A percentile compares a stretch with the other conserved stretches of the same genome.
These are phyloP conservation scores for Archips xylosteana DNA, from an alignment of 2,888 invertebrate species.

Conservation along the genomic window DNA sequence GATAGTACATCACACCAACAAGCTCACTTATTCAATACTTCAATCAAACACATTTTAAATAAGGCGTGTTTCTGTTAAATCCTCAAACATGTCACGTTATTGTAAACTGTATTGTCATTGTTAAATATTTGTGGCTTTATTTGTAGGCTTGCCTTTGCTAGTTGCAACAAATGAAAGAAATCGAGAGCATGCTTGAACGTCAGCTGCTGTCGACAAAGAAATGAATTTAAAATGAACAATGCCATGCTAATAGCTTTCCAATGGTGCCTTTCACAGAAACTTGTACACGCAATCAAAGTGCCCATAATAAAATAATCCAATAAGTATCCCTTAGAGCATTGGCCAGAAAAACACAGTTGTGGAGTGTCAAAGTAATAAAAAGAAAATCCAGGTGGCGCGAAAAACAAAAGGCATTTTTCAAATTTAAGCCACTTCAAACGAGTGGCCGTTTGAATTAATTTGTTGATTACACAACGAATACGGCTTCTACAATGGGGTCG, in stretches of 20 bases:
- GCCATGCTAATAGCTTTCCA: slow-evolving; percentile 57
- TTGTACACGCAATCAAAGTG: slow-evolving; percentile 9
- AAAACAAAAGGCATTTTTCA: slow-evolving; percentile 34
- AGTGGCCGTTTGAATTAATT: slow-evolving; percentile 41
- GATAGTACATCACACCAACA: not conserved
- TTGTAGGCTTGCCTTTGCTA: slow-evolving; percentile 46
- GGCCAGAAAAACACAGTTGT: slow-evolving; percentile 31
- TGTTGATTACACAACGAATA: slow-evolving; percentile 40
- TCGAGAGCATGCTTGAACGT: slow-evolving; percentile 46
- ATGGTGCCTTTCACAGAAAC: slow-evolving; percentile 54
- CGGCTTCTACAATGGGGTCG: slow-evolving; percentile 32
- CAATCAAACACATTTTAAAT: slow-evolving; percentile 19
- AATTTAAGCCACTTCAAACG: slow-evolving; percentile 27
- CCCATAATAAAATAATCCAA: not conserved
- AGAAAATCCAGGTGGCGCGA: slow-evolving; percentile 28
- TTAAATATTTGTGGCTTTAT: slow-evolving; percentile 44
- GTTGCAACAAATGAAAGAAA: slow-evolving; percentile 48
- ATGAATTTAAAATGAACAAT: slow-evolving; percentile 50
- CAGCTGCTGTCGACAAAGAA: slow-evolving; percentile 48
- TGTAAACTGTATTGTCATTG: slow-evolving; percentile 34
- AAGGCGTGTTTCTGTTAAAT: slow-evolving; percentile 35
- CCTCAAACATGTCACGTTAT: slow-evolving; percentile 36
- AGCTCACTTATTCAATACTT: slow-evolving; percentile 1
- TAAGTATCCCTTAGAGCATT: not conserved
- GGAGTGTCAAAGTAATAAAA: slow-evolving; percentile 6